phyloP scores from a whole-genome alignment of 2,888 invertebrate species.

The Ganaspis brasiliensis region DNA sequence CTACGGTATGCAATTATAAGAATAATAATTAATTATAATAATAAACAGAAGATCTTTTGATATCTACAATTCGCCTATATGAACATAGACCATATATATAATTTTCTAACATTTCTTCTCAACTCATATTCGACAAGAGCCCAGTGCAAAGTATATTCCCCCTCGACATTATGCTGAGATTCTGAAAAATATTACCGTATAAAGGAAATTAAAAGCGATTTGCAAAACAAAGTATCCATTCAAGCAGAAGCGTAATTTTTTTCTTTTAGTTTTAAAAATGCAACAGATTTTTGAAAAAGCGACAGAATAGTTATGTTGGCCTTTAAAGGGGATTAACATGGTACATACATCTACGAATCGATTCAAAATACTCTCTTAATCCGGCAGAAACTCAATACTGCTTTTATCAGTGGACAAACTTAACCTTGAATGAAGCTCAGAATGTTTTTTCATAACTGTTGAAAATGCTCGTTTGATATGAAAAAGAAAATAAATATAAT shows the following conservation, averaged over 20 bases:
- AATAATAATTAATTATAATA: conserved; percentile 63
- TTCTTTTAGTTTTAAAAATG: background rate
- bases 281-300: conserved; percentile 23
- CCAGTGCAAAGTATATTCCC: conserved; percentile 40
- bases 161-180: conserved; percentile 36
- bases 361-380: too few relatives aligned
- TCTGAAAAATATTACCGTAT: background rate
- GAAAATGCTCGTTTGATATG: too few relatives aligned
- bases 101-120: conserved; percentile 38
- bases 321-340: background rate
- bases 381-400: too few relatives aligned
- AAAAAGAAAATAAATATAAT: too few relatives aligned
- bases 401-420: too few relatives aligned
- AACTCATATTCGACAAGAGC: conserved; percentile 24
- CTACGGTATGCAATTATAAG: conserved; percentile 57
- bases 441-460: too few relatives aligned
- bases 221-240: too few relatives aligned
- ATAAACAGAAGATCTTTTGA: conserved; percentile 65
- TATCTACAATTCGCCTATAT: conserved; percentile 71
- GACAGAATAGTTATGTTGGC: background rate
- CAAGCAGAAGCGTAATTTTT: background rate
- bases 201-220: background rate
- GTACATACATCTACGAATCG: too few relatives aligned
- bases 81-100: conserved; percentile 57
- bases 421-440: too few relatives aligned